These are phyloP conservation scores for Myioborus melanocephalus DNA, from an alignment of 2,797 vertebrate genomes.

Conservation along the genomic window DNA sequence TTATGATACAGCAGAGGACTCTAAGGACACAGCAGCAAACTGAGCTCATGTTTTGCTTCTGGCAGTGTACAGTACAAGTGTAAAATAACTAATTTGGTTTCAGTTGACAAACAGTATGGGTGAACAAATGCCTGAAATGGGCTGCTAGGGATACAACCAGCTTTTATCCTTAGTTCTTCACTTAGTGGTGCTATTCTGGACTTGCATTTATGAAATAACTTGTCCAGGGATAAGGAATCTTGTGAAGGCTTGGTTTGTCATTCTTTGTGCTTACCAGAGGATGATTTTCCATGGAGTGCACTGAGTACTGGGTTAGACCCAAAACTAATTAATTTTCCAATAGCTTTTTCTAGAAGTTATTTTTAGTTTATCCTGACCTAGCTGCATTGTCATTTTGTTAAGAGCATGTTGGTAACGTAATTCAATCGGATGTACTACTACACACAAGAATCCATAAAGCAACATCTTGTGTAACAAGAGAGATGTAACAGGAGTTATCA, in stretches of 20 bases:
- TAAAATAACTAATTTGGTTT: not conserved
- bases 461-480: not conserved
- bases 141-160: not conserved
- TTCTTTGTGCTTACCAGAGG: not conserved
- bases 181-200: not conserved
- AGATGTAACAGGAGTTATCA: not conserved
- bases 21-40: not conserved
- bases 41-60: not conserved
- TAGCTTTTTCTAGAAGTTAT: constrained; percentile 33
- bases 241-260: not conserved
- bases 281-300: not conserved
- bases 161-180: not conserved
- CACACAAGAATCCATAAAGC: not conserved
- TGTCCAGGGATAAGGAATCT: not conserved
- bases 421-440: not conserved
- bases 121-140: not conserved
- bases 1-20: not conserved
- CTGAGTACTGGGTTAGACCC: not conserved
- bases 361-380: constrained; percentile 59
- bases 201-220: not conserved
- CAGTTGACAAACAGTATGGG: not conserved
- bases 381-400: constrained; percentile 30
- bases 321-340: constrained; percentile 55
- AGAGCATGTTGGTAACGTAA: constrained; percentile 7
- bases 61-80: not conserved